Percentiles rank a stretch among this genome's conserved stretches.
These are phyloP conservation scores for Drosophila pseudotalamancana DNA, from an alignment of 2,888 invertebrate genomes.

Conservation along the genomic window DNA sequence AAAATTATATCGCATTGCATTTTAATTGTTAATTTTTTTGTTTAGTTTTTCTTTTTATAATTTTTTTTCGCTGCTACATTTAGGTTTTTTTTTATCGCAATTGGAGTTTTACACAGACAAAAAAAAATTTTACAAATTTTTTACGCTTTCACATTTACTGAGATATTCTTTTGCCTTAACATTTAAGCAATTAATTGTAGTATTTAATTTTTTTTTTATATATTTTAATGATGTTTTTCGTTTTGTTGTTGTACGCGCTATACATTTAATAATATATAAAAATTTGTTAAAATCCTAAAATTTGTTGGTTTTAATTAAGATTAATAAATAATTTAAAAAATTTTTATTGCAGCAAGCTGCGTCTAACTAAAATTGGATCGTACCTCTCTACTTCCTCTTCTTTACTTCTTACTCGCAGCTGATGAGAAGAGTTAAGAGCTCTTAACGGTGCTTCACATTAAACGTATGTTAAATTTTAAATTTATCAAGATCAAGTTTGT, in stretches of 20 bases:
- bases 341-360: slow-evolving; percentile 75
- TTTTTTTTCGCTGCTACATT: too few relatives aligned
- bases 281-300: slow-evolving; percentile 80
- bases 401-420: slow-evolving; percentile 9
- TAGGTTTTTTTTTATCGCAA: slow-evolving; percentile 64
- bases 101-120: slow-evolving; percentile 76
- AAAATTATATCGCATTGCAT: slow-evolving; percentile 78
- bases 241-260: slow-evolving; percentile 67
- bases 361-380: slow-evolving; percentile 79
- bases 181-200: slow-evolving; percentile 55
- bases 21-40: slow-evolving; percentile 31
- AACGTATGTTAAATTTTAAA: slow-evolving; percentile 70
- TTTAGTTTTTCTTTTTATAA: slow-evolving; percentile 25
- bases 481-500: slow-evolving; percentile 74
- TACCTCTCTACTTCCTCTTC: slow-evolving; percentile 17
- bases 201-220: slow-evolving; percentile 10
- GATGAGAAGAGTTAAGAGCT: slow-evolving; percentile 17
- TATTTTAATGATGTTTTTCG: slow-evolving; percentile 29
- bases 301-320: slow-evolving; percentile 79
- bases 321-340: slow-evolving; percentile 79
- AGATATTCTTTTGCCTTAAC: slow-evolving; percentile 74
- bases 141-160: slow-evolving; percentile 79
- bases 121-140: slow-evolving; percentile 77
- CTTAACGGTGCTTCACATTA: slow-evolving; percentile 39
- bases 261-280: slow-evolving; percentile 77